phyloP scores from a whole-genome alignment of 2,113 vertebrate genomes.

The Uria lomvia region DNA sequence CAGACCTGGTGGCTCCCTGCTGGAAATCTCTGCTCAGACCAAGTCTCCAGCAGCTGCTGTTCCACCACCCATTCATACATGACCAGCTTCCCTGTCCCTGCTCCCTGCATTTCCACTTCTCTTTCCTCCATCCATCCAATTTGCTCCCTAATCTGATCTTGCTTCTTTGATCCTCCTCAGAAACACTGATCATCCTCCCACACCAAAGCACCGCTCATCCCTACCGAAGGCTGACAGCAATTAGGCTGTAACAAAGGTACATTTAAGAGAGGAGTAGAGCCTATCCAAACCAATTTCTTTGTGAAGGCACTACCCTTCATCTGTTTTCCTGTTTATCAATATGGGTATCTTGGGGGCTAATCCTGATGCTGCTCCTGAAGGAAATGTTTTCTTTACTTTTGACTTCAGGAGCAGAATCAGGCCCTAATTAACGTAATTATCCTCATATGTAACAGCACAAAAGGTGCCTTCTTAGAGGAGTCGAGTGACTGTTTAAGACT shows the following conservation, averaged over 20 bases:
- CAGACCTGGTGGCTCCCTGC: slow-evolving; percentile 15
- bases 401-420: slow-evolving; percentile 1
- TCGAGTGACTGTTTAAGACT: background rate
- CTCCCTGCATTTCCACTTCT: background rate
- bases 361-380: background rate
- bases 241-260: background rate
- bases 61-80: background rate
- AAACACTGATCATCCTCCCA: background rate
- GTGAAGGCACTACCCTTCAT: background rate
- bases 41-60: background rate
- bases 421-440: background rate
- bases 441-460: background rate
- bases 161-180: background rate
- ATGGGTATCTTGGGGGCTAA: background rate
- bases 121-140: background rate
- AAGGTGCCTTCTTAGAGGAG: background rate
- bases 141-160: slow-evolving; percentile 3
- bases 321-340: background rate
- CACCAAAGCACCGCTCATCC: background rate
- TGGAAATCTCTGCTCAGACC: slow-evolving; percentile 12
- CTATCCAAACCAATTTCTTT: background rate
- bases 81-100: background rate
- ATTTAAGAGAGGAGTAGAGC: background rate
- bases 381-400: background rate
- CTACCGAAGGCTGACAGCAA: background rate